Conservation (phyloP, 2,797 vertebrate species). For the Coilia nasus region DNA sequence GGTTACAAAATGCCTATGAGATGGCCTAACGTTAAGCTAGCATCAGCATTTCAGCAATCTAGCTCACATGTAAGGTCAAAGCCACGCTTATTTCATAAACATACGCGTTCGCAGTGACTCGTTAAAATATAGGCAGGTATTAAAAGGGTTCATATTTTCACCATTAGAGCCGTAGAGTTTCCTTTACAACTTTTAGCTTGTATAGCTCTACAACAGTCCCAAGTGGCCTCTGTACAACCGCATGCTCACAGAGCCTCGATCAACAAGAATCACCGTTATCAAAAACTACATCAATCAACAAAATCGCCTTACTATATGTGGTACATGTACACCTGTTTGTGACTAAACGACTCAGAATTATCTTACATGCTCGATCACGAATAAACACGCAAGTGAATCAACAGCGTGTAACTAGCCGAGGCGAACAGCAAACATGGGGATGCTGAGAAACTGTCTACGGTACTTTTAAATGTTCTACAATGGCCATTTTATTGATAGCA, state of each 20-base stretch:
- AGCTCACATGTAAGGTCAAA: background rate
- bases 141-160: background rate
- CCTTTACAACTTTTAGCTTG: conserved; percentile 12
- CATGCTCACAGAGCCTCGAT: conserved; percentile 5
- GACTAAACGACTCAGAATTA: background rate
- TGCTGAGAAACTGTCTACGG: conserved; percentile 37
- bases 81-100: background rate
- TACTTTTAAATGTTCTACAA: conserved; percentile 36
- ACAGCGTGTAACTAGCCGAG: conserved; percentile 39
- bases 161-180: background rate
- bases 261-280: conserved; percentile 2
- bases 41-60: background rate
- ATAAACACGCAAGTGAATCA: conserved; percentile 31
- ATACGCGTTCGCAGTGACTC: background rate
- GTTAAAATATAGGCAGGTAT: background rate
- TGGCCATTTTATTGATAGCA: conserved; percentile 35
- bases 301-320: background rate
- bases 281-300: background rate
- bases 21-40: conserved; percentile 18
- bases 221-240: conserved; percentile 20
- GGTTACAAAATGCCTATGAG: background rate
- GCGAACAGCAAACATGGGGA: conserved; percentile 36
- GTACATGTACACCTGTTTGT: background rate
- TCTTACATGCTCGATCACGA: conserved; percentile 11
- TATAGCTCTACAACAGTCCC: conserved; percentile 18